These are phyloP conservation scores for Macrotis lagotis DNA, from an alignment of 2,113 vertebrate genomes.

Conservation along the genomic window DNA sequence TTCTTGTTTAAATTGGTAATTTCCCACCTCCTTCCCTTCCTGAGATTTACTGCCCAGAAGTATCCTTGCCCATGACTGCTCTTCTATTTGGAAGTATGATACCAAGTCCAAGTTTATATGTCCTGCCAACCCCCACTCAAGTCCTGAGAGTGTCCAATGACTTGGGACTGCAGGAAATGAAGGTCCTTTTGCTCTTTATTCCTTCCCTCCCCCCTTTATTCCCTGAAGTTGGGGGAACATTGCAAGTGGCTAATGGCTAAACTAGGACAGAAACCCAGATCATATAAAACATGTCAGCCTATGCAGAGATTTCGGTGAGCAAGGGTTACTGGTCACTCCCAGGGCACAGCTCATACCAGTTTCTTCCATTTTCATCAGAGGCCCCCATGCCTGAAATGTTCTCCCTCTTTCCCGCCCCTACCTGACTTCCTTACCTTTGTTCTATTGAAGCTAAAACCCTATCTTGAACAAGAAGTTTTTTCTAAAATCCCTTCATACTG, in stretches of 20 bases:
- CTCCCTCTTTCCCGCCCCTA: neutral
- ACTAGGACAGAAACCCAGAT: neutral
- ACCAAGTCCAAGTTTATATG: neutral
- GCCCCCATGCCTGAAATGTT: neutral
- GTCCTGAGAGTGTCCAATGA: neutral
- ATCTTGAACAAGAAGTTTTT: neutral
- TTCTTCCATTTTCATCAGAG: neutral
- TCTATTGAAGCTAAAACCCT: neutral
- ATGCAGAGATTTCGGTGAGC: neutral
- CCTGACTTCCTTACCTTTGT: neutral
- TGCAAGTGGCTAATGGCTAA: neutral
- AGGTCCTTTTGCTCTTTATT: neutral
- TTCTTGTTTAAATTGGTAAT: conserved; percentile 3
- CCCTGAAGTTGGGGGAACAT: neutral
- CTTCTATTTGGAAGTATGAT: neutral
- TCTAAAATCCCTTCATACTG: neutral
- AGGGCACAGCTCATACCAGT: neutral
- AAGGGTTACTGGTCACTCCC: neutral
- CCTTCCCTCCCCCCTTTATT: neutral
- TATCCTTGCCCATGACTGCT: neutral
- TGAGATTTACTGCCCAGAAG: neutral
- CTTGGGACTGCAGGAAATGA: neutral
- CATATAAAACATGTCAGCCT: neutral
- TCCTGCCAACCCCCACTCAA: neutral
- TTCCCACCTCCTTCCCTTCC: neutral